phyloP scores from a whole-genome alignment of 2,888 invertebrate genomes.

The Ornithoptera alexandrae region DNA sequence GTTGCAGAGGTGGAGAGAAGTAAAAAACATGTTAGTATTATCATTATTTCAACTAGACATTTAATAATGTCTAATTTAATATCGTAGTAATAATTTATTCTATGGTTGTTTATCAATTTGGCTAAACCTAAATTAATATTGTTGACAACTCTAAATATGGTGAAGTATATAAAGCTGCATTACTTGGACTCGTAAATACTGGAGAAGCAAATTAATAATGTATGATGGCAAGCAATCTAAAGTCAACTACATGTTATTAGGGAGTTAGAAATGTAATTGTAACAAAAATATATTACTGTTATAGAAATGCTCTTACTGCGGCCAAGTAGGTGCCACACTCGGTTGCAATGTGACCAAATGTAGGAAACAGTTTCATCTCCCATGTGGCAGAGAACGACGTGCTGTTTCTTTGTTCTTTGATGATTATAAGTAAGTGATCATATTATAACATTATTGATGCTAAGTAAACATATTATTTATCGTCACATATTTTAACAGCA shows the following conservation, averaged over 20 bases:
- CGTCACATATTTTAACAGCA: too few relatives aligned
- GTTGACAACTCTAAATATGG: too few relatives aligned
- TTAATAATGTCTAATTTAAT: neutral
- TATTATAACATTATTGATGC: neutral
- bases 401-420: slow-evolving; percentile 83
- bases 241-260: too few relatives aligned
- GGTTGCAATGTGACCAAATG: slow-evolving; percentile 85
- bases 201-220: too few relatives aligned
- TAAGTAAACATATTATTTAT: too few relatives aligned
- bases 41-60: neutral
- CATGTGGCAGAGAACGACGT: slow-evolving; percentile 84
- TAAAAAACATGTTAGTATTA: slow-evolving; percentile 80
- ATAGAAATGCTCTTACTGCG: slow-evolving; percentile 86
- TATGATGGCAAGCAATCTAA: too few relatives aligned
- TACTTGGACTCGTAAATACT: too few relatives aligned
- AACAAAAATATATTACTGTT: slow-evolving; percentile 35
- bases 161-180: too few relatives aligned
- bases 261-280: too few relatives aligned
- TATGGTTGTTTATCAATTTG: too few relatives aligned
- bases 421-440: slow-evolving; percentile 72
- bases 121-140: too few relatives aligned
- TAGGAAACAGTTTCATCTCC: slow-evolving; percentile 85
- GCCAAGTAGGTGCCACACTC: slow-evolving; percentile 83
- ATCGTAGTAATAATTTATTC: neutral
- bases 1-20: slow-evolving; percentile 82